phyloP scores from a whole-genome alignment of 2,113 vertebrate species.

The Corythornis madagascariensis region DNA sequence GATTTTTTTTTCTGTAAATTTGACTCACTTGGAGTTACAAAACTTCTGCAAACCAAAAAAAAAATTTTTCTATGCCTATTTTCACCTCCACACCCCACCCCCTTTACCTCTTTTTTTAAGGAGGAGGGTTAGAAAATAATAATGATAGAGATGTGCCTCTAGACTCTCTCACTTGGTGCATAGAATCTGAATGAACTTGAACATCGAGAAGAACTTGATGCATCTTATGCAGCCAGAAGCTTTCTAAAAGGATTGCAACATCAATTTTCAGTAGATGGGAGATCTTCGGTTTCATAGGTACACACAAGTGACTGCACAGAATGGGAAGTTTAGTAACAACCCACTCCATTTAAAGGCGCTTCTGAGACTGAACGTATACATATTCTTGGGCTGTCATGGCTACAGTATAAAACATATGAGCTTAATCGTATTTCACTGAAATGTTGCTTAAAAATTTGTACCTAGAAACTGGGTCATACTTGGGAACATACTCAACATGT shows the following conservation, averaged over 20 bases:
- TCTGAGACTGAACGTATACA: background rate
- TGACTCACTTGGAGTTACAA: accelerated
- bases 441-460: background rate
- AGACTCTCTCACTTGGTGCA: background rate
- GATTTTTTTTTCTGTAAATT: background rate
- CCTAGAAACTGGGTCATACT: background rate
- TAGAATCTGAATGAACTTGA: too few species aligned
- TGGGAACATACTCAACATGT: background rate
- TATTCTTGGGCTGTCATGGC: background rate
- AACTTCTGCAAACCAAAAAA: background rate
- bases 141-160: accelerated
- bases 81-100: accelerated
- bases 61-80: accelerated
- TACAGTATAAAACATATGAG: background rate
- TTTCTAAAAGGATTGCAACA: background rate
- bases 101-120: background rate
- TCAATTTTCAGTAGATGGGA: background rate
- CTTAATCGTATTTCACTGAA: background rate
- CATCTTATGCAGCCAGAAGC: background rate
- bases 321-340: background rate
- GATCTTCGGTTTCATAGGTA: background rate
- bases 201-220: background rate
- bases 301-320: background rate
- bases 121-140: background rate
- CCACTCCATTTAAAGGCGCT: background rate